Base-by-base conservation (phyloP, 2,797 vertebrate genomes). In the Sebastes oblongus region DNA sequence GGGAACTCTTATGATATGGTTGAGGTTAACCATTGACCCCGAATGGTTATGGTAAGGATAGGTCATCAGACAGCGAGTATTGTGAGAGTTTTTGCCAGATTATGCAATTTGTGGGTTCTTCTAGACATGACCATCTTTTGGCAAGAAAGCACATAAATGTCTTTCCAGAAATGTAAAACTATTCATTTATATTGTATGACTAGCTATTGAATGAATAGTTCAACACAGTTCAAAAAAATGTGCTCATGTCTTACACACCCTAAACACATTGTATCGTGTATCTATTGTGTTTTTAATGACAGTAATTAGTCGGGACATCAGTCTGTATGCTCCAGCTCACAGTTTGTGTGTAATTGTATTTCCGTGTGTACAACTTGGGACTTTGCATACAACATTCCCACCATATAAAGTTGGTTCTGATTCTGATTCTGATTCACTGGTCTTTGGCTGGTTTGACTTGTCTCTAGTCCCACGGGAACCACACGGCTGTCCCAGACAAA, bases 401-500 rank as follows among this genome's bases (percentile, higher is more conserved):
- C 32, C 42, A 59, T 34, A 66, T 75, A 27, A 76, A 75, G 30
- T 64, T 25, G 78, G 79, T 88, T 90, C 78, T 85, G 90, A 81
- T 79, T 90, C 78, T 85, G 90, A 81, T 79, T 92, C 82, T 75
- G 83, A 64, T 72, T 78, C 72, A 54, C 60, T 56, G 68, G 72
- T 50, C 75, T 75, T 65, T 80, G 72, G 66, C 78, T 84, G 77
- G 83, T 77, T 78, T 73, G 85, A 81, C 79, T 86, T 55, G 66
- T 55, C 58, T 78, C 36, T 76, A 81, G 89, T 94, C 93, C 89
- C 93, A 94, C 76, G 92, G 93, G 93, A 95, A 94, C 93, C 68
- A 60, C 70, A 75, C 30, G 12, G 68, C 82, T 76, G 91, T 93
- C 88, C 89, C 89, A 92, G 91, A 92, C 93, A 91, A 92, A 91